These are phyloP conservation scores for Holacanthella duospinosa DNA, from an alignment of 2,888 invertebrate species.

Conservation along the genomic window DNA sequence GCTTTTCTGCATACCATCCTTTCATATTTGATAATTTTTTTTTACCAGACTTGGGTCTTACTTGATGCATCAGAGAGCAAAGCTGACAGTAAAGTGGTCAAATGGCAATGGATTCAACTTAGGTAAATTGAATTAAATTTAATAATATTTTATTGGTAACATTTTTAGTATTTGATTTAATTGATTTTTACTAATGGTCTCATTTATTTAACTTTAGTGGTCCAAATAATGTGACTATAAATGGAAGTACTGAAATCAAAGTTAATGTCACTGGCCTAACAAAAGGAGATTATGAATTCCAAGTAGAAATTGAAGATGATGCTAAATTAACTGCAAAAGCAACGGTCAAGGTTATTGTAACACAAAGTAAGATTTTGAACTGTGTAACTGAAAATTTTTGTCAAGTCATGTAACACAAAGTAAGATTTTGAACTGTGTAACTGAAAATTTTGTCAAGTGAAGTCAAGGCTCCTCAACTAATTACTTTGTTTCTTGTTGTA, in stretches of 20 bases:
- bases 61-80: constrained; percentile 68
- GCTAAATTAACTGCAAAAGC: constrained; percentile 69
- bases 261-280: constrained; percentile 72
- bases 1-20: too few species aligned
- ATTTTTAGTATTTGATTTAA: too few species aligned
- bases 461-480: constrained; percentile 46
- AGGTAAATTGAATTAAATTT: constrained; percentile 42
- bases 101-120: constrained; percentile 73
- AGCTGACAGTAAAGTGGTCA: constrained; percentile 72
- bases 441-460: too few species aligned
- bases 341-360: constrained; percentile 60
- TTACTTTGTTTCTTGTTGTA: background rate
- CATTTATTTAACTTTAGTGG: constrained; percentile 44
- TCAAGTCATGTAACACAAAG: constrained; percentile 80
- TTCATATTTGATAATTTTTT: background rate
- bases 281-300: constrained; percentile 71
- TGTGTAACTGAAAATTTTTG: too few species aligned
- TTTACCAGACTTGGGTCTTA: constrained; percentile 53
- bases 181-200: background rate
- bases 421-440: too few species aligned
- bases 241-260: constrained; percentile 48
- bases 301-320: constrained; percentile 70
- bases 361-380: constrained; percentile 74
- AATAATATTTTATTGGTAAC: background rate
- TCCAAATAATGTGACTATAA: constrained; percentile 45